phyloP scores from a whole-genome alignment of 30 jellyfish, hydroid and myxozoan species.

The Rhopilema esculentum region DNA sequence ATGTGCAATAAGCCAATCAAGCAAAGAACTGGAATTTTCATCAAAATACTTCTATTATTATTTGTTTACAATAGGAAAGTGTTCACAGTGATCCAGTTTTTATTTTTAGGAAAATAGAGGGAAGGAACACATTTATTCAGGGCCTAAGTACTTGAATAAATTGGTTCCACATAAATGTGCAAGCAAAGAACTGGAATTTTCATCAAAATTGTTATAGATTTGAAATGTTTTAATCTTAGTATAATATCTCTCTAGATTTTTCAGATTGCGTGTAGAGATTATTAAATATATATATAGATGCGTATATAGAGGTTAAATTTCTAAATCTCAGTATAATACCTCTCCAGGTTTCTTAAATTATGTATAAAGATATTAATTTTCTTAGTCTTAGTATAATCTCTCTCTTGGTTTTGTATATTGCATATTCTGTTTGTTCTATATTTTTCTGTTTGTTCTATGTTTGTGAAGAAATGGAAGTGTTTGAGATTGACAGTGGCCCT shows the following conservation, averaged over 20 bases:
- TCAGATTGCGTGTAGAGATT: too few relatives aligned
- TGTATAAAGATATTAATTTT: not conserved
- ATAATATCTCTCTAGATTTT: not conserved
- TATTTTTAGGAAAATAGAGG: too few relatives aligned
- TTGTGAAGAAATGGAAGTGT: not conserved
- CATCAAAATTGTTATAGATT: not conserved
- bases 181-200: not conserved
- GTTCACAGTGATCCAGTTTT: not conserved
- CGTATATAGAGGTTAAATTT: not conserved
- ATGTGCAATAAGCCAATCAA: not conserved
- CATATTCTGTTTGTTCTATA: not conserved
- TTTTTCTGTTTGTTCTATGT: too few relatives aligned
- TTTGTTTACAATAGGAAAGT: not conserved
- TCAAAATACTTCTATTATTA: not conserved
- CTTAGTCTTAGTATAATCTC: not conserved
- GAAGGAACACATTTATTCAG: not conserved
- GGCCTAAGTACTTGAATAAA: not conserved
- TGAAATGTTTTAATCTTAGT: not conserved
- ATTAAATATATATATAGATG: too few relatives aligned
- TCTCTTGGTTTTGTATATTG: not conserved
- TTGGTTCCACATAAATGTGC: not conserved
- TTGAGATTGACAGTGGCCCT: not conserved
- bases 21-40: not conserved
- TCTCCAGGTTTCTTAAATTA: not conserved
- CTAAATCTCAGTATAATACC: not conserved